Conservation (phyloP, 2,113 vertebrate species). For the Chionomys nivalis region DNA sequence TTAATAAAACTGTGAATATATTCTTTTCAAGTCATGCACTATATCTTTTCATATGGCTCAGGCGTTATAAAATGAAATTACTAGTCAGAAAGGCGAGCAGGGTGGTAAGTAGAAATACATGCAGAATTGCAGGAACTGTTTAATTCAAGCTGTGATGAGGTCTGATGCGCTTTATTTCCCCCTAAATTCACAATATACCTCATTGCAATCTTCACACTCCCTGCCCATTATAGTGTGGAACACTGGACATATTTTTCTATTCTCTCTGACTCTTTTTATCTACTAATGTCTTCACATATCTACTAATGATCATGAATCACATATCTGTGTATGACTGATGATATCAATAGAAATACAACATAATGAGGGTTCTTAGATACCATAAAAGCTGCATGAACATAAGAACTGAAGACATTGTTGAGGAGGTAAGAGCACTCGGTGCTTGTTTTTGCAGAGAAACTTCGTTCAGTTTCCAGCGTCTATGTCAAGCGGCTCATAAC, state of each 20-base stretch:
- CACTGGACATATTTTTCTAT: not conserved
- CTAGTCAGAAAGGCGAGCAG: not conserved
- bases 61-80: not conserved
- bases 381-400: not conserved
- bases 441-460: not conserved
- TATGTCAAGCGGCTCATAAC: not conserved
- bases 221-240: not conserved
- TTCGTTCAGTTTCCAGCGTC: not conserved
- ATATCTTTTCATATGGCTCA: not conserved
- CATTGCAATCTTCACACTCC: not conserved
- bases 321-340: not conserved
- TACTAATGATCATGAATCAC: not conserved
- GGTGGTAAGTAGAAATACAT: not conserved
- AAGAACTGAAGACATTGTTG: too few species aligned
- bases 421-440: not conserved
- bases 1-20: not conserved
- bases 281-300: not conserved
- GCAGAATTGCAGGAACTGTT: not conserved
- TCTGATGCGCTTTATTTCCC: not conserved
- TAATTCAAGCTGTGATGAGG: not conserved
- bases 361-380: not conserved
- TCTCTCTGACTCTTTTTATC: not conserved
- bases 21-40: not conserved
- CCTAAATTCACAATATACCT: not conserved
- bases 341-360: not conserved